Percentiles rank a stretch among this genome's conserved stretches.
Conservation (phyloP, 2,888 invertebrate genomes). For the Amphipyra tragopoginis region DNA sequence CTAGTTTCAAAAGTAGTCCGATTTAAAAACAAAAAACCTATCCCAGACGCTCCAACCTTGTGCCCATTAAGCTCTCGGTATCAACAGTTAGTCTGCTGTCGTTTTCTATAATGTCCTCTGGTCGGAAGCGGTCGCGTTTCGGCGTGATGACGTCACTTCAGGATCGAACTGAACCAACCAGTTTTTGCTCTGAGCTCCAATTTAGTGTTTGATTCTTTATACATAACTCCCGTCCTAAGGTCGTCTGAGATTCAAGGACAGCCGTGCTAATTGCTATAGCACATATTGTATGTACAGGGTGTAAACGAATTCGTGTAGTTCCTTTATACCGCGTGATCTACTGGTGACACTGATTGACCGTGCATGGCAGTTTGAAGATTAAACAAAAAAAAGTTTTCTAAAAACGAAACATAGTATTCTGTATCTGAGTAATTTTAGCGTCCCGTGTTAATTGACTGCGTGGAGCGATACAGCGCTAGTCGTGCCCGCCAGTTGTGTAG, state of each 20-base stretch:
- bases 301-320: too few species aligned
- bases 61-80: slow-evolving; percentile 58
- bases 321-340: too few species aligned
- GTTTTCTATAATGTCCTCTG: slow-evolving; percentile 69
- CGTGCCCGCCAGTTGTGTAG: too few species aligned
- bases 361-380: too few species aligned
- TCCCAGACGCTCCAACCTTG: slow-evolving; percentile 67
- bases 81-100: slow-evolving; percentile 75
- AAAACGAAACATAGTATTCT: too few species aligned
- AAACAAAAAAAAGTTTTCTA: too few species aligned
- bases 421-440: too few species aligned
- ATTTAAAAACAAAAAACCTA: slow-evolving; percentile 55
- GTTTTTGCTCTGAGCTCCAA: slow-evolving; percentile 82
- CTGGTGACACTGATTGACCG: too few species aligned
- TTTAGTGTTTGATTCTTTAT: slow-evolving; percentile 87
- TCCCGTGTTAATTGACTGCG: too few species aligned
- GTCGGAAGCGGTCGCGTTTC: slow-evolving; percentile 79
- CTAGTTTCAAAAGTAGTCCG: slow-evolving; percentile 19
- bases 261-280: slow-evolving; percentile 72
- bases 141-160: slow-evolving; percentile 79
- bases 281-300: slow-evolving; percentile 40
- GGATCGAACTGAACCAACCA: slow-evolving; percentile 74
- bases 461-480: too few species aligned
- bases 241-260: slow-evolving; percentile 86
- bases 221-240: slow-evolving; percentile 87